Conservation (phyloP, 2,113 vertebrate species). For the Puffinus mauretanicus region DNA sequence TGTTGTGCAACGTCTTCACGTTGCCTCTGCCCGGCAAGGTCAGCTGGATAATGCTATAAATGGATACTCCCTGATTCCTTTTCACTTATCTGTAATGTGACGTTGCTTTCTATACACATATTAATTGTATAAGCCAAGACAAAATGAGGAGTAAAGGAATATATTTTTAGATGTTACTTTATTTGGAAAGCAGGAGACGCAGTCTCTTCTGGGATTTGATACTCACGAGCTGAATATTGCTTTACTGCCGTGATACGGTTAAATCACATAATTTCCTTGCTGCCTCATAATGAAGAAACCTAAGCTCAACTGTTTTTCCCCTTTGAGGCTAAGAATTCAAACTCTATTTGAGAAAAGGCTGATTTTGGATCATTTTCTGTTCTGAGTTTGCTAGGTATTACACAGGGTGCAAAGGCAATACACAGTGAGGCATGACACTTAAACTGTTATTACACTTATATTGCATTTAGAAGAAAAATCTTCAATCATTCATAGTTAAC, state of each 20-base stretch:
- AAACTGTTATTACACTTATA: conserved; percentile 53
- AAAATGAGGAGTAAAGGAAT: conserved; percentile 4
- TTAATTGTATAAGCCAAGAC: background rate
- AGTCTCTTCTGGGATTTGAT: conserved; percentile 23
- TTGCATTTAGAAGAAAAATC: conserved; percentile 56
- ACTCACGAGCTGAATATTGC: conserved; percentile 10
- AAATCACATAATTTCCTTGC: conserved; percentile 65
- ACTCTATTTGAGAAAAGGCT: conserved; percentile 68
- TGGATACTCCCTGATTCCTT: background rate
- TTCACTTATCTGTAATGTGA: background rate
- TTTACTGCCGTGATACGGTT: conserved; percentile 30
- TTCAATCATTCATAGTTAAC: conserved; percentile 63
- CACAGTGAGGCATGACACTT: conserved; percentile 27
- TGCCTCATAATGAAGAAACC: conserved; percentile 44
- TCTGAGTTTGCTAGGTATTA: conserved; percentile 61
- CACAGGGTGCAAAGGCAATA: conserved; percentile 64
- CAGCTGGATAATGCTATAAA: background rate
- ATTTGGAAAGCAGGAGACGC: background rate
- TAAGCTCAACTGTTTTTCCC: conserved; percentile 33
- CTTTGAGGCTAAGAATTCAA: conserved; percentile 60
- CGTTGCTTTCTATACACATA: background rate
- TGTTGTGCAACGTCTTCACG: background rate
- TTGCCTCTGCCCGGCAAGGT: conserved; percentile 10
- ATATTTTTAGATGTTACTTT: conserved; percentile 28
- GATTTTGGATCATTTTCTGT: conserved; percentile 63